Evolutionary conservation across 2,797 vertebrate species (phyloP).

Genomic region (Lutjanus argentimaculatus): DNA sequence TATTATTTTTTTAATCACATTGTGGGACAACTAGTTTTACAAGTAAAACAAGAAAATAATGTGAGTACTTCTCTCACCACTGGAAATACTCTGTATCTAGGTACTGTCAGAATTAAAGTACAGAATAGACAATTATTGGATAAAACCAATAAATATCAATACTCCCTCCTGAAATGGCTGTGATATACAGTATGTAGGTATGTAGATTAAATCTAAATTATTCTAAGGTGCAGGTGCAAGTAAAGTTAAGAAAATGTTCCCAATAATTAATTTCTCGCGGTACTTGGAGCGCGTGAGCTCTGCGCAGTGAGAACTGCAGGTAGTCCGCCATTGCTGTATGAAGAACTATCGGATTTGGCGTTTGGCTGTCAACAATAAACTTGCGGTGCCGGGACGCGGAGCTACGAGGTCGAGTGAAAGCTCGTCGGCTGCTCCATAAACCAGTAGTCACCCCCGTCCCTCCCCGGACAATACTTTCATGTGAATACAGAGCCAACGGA

Average conservation of each 20-base stretch:
- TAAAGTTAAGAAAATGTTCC: conserved; percentile 3
- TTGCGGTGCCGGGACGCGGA: conserved; percentile 76
- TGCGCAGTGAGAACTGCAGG: conserved; percentile 90
- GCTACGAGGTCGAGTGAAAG: conserved; percentile 82
- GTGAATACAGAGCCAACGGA: conserved; percentile 84
- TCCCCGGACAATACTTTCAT: conserved; percentile 82
- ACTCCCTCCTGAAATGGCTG: not conserved
- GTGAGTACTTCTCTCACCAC: not conserved
- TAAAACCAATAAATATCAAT: not conserved
- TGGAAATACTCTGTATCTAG: not conserved
- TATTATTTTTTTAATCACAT: not conserved
- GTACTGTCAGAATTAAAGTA: not conserved
- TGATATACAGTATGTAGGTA: no score
- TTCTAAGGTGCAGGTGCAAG: not conserved
- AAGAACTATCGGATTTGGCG: conserved; percentile 79
- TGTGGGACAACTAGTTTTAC: not conserved
- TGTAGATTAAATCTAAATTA: not conserved
- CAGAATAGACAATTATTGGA: not conserved
- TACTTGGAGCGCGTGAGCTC: conserved; percentile 81
- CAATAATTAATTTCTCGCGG: conserved; percentile 75
- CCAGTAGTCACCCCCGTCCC: conserved; percentile 73
- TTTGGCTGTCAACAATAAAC: conserved; percentile 88
- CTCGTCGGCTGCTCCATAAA: conserved; percentile 76
- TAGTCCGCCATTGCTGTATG: conserved; percentile 92
- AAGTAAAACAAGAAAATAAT: not conserved